A percentile compares a stretch with the other conserved stretches of the same genome.
phyloP scores from a whole-genome alignment of 1,140 invertebrate genomes.

The Pachypeltis micranthus region DNA sequence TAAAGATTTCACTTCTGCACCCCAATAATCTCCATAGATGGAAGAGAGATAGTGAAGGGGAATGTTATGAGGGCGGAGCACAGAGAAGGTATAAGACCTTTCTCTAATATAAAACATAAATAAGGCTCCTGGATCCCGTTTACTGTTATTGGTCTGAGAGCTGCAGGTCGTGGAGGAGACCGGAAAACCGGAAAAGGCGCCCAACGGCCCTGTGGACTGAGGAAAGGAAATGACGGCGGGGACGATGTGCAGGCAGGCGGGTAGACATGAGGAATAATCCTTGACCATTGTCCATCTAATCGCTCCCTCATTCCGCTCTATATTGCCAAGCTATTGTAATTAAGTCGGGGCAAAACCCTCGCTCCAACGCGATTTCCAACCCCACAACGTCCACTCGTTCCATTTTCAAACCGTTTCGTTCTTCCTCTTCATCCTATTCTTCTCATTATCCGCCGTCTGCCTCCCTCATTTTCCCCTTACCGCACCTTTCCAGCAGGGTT shows the following conservation, averaged over 20 bases:
- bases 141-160: conserved; percentile 8
- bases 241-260: no score
- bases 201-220: neutral
- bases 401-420: neutral
- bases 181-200: neutral
- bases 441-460: neutral
- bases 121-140: conserved; percentile 9
- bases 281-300: conserved; percentile 14
- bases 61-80: no score
- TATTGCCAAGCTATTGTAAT: conserved; percentile 11
- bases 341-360: neutral
- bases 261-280: conserved; percentile 14
- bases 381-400: neutral
- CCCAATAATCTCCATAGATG: no score
- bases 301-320: conserved; percentile 12
- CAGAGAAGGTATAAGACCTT: conserved; percentile 2
- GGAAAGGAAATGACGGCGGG: no score
- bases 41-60: no score
- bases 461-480: neutral
- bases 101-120: conserved; percentile 15
- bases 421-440: neutral
- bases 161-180: neutral
- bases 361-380: neutral
- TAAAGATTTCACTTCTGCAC: no score
- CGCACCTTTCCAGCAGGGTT: no score